These are phyloP conservation scores for Torymus auratus DNA, from an alignment of 2,888 invertebrate genomes.

Conservation along the genomic window DNA sequence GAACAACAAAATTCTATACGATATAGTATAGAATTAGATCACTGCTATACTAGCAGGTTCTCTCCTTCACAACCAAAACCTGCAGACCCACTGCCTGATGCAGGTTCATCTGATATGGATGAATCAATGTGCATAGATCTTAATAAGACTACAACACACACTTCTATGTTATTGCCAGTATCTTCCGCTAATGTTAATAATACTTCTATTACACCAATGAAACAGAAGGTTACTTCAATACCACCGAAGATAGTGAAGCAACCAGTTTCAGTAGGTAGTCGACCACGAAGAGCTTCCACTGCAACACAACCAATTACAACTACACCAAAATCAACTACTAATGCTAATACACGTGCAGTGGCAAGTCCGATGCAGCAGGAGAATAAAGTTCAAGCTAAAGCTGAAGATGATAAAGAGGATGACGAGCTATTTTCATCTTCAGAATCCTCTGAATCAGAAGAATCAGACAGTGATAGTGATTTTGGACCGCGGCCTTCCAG, in stretches of 20 bases:
- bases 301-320: conserved; percentile 40
- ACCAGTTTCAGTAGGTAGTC: conserved; percentile 42
- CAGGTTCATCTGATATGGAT: conserved; percentile 67
- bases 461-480: conserved; percentile 74
- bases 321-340: conserved; percentile 45
- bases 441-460: conserved; percentile 72
- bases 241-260: conserved; percentile 56
- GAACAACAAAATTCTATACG: conserved; percentile 80
- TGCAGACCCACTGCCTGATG: conserved; percentile 68
- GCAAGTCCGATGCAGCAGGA: conserved; percentile 33
- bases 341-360: conserved; percentile 30
- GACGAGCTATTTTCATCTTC: conserved; percentile 66
- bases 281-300: conserved; percentile 54
- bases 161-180: conserved; percentile 37
- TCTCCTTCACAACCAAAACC: conserved; percentile 81
- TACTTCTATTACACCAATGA: conserved; percentile 32
- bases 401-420: conserved; percentile 65
- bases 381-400: conserved; percentile 54
- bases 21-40: conserved; percentile 83
- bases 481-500: conserved; percentile 72
- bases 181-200: conserved; percentile 49
- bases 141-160: conserved; percentile 31
- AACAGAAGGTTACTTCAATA: conserved; percentile 35
- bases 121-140: conserved; percentile 60
- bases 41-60: conserved; percentile 85